These are phyloP conservation scores for Sitodiplosis mosellana DNA, from an alignment of 1,140 invertebrate genomes.

Conservation along the genomic window DNA sequence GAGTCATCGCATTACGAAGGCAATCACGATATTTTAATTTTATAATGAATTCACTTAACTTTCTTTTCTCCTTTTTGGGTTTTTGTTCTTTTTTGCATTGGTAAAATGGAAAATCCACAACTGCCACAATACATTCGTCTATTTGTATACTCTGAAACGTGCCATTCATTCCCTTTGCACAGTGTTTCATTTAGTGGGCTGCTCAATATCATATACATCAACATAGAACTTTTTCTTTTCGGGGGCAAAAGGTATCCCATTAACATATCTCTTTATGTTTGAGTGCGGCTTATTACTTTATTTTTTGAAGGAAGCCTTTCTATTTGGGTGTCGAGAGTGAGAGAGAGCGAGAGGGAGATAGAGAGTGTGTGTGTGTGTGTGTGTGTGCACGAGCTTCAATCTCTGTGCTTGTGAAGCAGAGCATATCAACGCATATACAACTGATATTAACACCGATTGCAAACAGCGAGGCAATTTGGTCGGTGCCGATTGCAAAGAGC, in stretches of 20 bases:
- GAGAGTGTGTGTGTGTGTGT: too few relatives aligned
- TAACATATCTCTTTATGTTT: neutral
- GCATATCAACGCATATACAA: neutral
- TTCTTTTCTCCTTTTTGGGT: neutral
- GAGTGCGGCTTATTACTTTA: neutral
- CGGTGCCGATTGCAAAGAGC: neutral
- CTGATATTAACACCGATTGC: neutral
- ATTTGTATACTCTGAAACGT: neutral
- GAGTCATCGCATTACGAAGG: slow-evolving; percentile 7
- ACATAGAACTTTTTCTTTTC: neutral
- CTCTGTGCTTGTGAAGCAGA: too few relatives aligned
- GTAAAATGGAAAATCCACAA: neutral
- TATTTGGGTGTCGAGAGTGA: too few relatives aligned
- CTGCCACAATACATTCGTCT: neutral
- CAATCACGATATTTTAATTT: slow-evolving; percentile 2
- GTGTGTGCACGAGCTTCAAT: too few relatives aligned
- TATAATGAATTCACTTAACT: slow-evolving; percentile 4
- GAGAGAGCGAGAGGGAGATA: too few relatives aligned
- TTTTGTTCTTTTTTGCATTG: neutral
- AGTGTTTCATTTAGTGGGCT: neutral
- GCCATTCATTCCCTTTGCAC: too few relatives aligned
- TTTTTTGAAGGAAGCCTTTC: neutral
- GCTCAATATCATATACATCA: too few relatives aligned
- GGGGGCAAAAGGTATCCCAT: neutral
- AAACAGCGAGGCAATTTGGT: neutral